These are phyloP conservation scores for Thera britannica DNA, from an alignment of 2,888 invertebrate species.

Conservation along the genomic window DNA sequence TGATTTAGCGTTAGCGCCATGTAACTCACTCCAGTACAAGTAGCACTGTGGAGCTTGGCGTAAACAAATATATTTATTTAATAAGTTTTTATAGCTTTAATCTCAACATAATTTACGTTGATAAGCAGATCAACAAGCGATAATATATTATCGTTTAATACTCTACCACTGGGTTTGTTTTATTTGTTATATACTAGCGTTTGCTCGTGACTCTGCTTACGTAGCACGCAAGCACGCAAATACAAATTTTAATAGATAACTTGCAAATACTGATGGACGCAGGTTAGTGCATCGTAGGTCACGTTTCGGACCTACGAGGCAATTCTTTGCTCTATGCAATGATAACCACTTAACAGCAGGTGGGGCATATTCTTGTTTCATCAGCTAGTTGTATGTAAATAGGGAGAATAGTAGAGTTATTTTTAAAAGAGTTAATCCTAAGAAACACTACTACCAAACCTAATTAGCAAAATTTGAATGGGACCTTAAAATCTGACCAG, in stretches of 20 bases:
- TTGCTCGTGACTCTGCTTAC: conserved; percentile 38
- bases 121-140: conserved; percentile 74
- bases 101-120: conserved; percentile 79
- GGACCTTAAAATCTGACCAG: too few species aligned
- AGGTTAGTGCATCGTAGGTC: too few species aligned
- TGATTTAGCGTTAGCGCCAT: conserved; percentile 36
- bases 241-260: neutral
- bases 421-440: too few species aligned
- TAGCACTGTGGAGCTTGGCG: conserved; percentile 51
- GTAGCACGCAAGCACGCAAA: neutral
- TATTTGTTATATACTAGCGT: conserved; percentile 49
- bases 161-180: conserved; percentile 55
- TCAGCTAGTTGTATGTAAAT: too few species aligned
- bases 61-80: conserved; percentile 83
- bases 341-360: too few species aligned
- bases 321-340: too few species aligned
- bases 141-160: conserved; percentile 62
- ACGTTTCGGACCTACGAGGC: too few species aligned
- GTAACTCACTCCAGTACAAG: conserved; percentile 39
- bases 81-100: conserved; percentile 81
- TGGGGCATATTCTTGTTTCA: too few species aligned
- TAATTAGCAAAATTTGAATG: too few species aligned
- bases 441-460: too few species aligned
- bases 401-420: too few species aligned
- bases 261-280: too few species aligned